Conservation (phyloP, 2,888 invertebrate genomes). For the Heliconius sara region DNA sequence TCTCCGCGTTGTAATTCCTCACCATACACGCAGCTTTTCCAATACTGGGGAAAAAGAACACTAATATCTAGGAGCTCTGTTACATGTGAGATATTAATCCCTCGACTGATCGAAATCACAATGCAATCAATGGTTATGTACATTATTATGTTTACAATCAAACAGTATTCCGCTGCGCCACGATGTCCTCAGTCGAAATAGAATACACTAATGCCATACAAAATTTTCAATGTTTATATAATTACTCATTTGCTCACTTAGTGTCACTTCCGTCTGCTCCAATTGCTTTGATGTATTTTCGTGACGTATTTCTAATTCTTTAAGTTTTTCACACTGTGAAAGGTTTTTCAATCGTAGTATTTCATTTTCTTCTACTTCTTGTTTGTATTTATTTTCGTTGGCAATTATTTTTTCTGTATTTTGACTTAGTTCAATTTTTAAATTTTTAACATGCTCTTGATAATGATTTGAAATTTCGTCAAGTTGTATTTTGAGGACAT, state of each 20-base stretch:
- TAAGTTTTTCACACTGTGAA: constrained; percentile 57
- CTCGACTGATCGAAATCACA: no score
- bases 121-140: no score
- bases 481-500: constrained; percentile 68
- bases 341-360: constrained; percentile 60
- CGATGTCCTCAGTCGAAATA: neutral
- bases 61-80: neutral
- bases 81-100: no score
- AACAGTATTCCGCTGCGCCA: neutral
- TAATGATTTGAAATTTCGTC: constrained; percentile 63
- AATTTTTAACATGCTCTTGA: constrained; percentile 62
- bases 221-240: neutral
- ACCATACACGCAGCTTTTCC: neutral
- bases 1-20: neutral
- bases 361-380: constrained; percentile 59
- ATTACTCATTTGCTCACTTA: constrained; percentile 52
- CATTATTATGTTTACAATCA: no score
- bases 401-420: constrained; percentile 63
- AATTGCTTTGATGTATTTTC: constrained; percentile 43
- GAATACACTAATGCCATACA: neutral
- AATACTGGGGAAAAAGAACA: neutral
- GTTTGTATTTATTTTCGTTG: constrained; percentile 64
- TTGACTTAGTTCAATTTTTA: constrained; percentile 62
- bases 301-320: constrained; percentile 59
- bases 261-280: constrained; percentile 46